phyloP scores from a whole-genome alignment of 2,113 vertebrate genomes.

The Seriola aureovittata region DNA sequence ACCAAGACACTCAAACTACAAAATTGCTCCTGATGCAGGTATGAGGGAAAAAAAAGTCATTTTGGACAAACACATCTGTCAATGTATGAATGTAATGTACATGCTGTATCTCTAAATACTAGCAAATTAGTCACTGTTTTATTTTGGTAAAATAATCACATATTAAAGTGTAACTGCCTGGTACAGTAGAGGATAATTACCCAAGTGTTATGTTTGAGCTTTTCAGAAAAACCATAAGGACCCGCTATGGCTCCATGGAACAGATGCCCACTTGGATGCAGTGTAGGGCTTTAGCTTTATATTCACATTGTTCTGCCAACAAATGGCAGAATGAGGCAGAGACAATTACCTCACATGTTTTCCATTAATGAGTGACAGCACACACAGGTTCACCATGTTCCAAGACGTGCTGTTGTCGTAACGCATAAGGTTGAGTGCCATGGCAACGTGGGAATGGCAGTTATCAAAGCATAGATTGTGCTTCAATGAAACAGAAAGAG shows the following conservation, averaged over 20 bases:
- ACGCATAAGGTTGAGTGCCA: conserved; percentile 97
- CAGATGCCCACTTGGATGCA: background rate
- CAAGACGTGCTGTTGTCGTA: conserved; percentile 95
- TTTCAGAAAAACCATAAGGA: no score
- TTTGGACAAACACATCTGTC: background rate
- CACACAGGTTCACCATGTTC: conserved; percentile 97
- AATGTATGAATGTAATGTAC: background rate
- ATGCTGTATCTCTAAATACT: background rate
- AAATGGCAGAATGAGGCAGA: background rate
- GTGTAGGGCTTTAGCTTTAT: background rate
- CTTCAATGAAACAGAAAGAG: conserved; percentile 73
- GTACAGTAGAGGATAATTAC: no score
- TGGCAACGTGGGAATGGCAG: conserved; percentile 97
- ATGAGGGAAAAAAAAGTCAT: background rate
- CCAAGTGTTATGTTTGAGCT: no score
- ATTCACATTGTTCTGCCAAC: background rate
- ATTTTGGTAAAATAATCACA: background rate
- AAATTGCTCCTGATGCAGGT: background rate
- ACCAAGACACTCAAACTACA: background rate
- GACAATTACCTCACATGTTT: conserved; percentile 91
- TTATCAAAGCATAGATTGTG: conserved; percentile 99
- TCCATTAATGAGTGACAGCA: conserved; percentile 89
- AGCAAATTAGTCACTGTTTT: background rate
- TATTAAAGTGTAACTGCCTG: background rate
- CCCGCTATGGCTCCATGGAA: background rate